Percentiles rank a stretch among this genome's conserved stretches.
Conservation (phyloP, 1,140 invertebrate genomes). For the Reticulitermes speratus region DNA sequence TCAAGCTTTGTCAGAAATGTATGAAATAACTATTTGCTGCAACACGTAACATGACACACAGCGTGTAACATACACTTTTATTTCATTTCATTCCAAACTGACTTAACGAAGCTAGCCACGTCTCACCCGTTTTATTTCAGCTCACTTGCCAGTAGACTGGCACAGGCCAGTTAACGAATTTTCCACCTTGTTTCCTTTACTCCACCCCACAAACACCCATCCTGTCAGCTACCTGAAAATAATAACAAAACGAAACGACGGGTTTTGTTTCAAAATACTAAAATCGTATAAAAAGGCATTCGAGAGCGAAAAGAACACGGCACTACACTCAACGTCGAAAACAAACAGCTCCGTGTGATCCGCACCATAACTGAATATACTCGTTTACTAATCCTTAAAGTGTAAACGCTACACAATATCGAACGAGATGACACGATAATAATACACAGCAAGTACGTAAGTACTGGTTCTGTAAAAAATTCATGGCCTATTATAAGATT, state of each 20-base stretch:
- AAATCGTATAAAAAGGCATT: neutral
- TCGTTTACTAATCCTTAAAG: no score
- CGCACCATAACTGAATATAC: no score
- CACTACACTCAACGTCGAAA: neutral
- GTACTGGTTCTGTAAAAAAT: no score
- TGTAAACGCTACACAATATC: no score
- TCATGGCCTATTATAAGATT: no score
- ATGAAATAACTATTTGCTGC: neutral
- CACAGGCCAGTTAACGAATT: conserved; percentile 3
- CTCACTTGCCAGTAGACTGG: neutral
- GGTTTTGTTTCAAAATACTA: neutral
- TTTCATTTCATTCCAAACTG: neutral
- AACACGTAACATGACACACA: neutral
- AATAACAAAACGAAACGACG: neutral
- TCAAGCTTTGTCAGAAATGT: neutral
- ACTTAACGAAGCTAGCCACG: neutral
- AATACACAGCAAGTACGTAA: no score
- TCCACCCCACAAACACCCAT: neutral
- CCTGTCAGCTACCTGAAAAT: conserved; percentile 14
- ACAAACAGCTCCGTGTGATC: no score
- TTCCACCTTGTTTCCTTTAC: neutral
- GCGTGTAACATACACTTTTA: neutral
- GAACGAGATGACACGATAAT: no score
- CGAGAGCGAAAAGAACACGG: neutral
- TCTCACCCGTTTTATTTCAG: neutral